Conservation (phyloP, 2,888 invertebrate species). For the Merodon equestris region DNA sequence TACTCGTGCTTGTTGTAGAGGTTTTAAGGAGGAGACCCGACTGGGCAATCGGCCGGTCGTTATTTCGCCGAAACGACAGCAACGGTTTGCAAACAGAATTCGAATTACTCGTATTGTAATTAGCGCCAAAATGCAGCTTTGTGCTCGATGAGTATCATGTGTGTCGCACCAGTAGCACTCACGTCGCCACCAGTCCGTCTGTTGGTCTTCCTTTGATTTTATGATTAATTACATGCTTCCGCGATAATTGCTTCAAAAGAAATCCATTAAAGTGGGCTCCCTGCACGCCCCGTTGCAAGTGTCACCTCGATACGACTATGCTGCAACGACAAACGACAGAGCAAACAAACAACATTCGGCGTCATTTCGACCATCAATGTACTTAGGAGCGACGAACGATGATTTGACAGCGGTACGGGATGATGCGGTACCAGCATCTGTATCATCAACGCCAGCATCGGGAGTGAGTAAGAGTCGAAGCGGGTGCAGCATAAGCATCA, state of each 20-base stretch:
- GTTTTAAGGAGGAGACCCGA: constrained; percentile 15
- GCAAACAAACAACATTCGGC: constrained; percentile 27
- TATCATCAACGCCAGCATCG: no score
- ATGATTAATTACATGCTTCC: constrained; percentile 65
- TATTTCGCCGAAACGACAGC: constrained; percentile 25
- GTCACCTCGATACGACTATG: constrained; percentile 4
- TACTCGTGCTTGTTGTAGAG: background rate
- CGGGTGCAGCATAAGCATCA: background rate
- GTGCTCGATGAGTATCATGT: constrained; percentile 27
- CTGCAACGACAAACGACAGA: background rate
- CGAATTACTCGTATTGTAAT: constrained; percentile 63
- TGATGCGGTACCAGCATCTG: no score
- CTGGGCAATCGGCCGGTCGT: background rate
- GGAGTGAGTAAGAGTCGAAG: constrained; percentile 1
- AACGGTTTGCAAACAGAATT: constrained; percentile 39
- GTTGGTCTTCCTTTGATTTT: constrained; percentile 55
- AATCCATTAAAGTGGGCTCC: constrained; percentile 61
- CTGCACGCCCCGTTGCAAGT: constrained; percentile 26
- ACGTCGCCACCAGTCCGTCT: constrained; percentile 15
- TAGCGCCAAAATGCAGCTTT: constrained; percentile 57
- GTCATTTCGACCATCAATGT: no score
- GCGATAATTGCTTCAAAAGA: constrained; percentile 66
- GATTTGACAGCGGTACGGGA: background rate
- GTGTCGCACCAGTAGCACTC: constrained; percentile 26
- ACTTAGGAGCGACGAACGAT: constrained; percentile 28